Base-by-base conservation (phyloP, 1,140 invertebrate genomes). In the Drosophila sucinea region DNA sequence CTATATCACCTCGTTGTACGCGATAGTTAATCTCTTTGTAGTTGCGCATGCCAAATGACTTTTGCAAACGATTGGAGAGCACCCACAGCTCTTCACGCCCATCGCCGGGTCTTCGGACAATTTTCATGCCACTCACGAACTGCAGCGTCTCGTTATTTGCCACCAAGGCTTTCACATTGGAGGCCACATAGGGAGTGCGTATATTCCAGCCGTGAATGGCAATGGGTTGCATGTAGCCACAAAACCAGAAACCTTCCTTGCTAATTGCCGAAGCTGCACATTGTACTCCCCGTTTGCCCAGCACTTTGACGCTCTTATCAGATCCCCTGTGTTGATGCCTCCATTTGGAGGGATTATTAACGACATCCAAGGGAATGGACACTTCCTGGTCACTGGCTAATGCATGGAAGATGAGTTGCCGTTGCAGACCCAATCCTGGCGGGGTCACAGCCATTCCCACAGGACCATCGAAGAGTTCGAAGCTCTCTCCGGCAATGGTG, bases 1-100 rank as follows among this genome's bases (percentile, higher is more conserved):
- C 44, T 51, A 51, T 51, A 51, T 51, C 44, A 6, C 44, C 8
- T 3, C 25, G 23, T 5, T 51, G 44, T 25, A 51, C 44, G 10
- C 44, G 23, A 51, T 51, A 51, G 44, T 51, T 51, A 27, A 51
- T 51, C 44, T 51, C 44, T 27, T 51, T 51, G 25, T 51, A 51
- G 44, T 51, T 51, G 17, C 44, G 44, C 27, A 27, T 51, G 44
- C 2, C 44, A 51, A 51, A 51, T 27, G 44, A 51, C 23, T 51
- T 51, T 27, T 51, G 44, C n/a, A 51, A 23, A 7, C 44, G 23
- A 27, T 51, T 51, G 7, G 44, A 51, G 0, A 51, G 44, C 23
- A 51, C 7, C 44, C 44, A 51, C 23, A 51, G 10, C 44, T 51
- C 44, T 7, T 51, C 44, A 10, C 8, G 44, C 23, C 44, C 44